Conservation (phyloP, 2,797 vertebrate species). For the Zonotrichia albicollis region DNA sequence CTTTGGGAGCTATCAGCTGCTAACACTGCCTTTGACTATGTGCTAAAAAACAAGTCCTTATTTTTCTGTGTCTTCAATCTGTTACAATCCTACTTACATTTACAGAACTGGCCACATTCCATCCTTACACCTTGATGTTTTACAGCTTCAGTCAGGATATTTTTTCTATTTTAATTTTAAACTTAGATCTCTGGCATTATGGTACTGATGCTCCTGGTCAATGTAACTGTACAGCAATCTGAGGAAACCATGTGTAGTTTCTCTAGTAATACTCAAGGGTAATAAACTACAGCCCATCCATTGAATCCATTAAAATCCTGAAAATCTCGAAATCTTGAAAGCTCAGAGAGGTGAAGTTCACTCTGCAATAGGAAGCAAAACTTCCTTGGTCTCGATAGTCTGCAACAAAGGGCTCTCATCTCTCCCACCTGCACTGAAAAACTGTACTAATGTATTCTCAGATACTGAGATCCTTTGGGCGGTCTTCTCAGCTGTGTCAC, state of each 20-base stretch:
- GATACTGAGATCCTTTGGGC: not conserved
- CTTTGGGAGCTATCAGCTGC: not conserved
- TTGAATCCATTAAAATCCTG: not conserved
- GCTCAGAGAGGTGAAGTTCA: not conserved
- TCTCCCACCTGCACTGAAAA: not conserved
- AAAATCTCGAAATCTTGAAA: not conserved
- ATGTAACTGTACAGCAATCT: not conserved
- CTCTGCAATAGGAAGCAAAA: not conserved
- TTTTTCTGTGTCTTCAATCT: not conserved
- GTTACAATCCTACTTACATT: not conserved
- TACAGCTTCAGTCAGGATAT: not conserved
- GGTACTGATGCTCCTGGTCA: not conserved
- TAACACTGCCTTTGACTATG: not conserved
- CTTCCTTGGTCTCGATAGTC: not conserved
- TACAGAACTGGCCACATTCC: not conserved
- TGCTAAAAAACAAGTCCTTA: not conserved
- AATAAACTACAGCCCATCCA: not conserved
- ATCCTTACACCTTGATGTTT: not conserved
- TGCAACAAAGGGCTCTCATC: not conserved
- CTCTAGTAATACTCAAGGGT: not conserved
- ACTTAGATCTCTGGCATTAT: not conserved
- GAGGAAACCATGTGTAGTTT: not conserved
- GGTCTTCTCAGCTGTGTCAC: not conserved
- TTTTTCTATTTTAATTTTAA: not conserved
- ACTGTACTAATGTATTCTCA: not conserved